phyloP scores from a whole-genome alignment of 2,797 vertebrate species.

The Lateolabrax maculatus region DNA sequence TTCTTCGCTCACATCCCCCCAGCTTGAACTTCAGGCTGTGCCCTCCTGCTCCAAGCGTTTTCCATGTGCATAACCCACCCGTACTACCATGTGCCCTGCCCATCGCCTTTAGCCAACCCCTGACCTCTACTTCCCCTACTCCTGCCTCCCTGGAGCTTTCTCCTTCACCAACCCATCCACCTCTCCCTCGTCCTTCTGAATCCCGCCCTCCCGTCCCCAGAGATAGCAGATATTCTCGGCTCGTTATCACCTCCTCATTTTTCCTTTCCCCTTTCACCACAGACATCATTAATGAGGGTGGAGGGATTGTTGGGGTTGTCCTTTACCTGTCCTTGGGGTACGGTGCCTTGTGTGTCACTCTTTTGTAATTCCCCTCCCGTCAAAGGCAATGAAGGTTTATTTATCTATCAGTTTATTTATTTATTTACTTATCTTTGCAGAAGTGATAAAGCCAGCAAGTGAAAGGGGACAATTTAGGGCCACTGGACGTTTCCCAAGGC shows the following conservation, averaged over 20 bases:
- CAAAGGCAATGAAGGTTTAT: slow-evolving; percentile 32
- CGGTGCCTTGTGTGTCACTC: slow-evolving; percentile 6
- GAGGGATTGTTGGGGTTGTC: slow-evolving; percentile 48
- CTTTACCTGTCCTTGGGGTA: slow-evolving; percentile 66
- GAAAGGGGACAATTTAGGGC: slow-evolving; percentile 44
- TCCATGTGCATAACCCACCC: slow-evolving; percentile 39
- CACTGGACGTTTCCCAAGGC: slow-evolving; percentile 35
- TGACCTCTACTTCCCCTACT: slow-evolving; percentile 59
- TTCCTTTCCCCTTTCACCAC: slow-evolving; percentile 17
- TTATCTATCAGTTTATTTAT: slow-evolving; percentile 26
- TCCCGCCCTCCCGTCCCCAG: slow-evolving; percentile 29
- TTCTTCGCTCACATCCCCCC: slow-evolving; percentile 23
- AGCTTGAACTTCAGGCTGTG: slow-evolving; percentile 5
- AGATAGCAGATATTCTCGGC: slow-evolving; percentile 59
- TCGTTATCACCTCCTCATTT: slow-evolving; percentile 32
- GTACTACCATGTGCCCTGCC: slow-evolving; percentile 7
- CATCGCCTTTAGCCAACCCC: slow-evolving; percentile 29
- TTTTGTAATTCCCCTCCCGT: slow-evolving; percentile 26
- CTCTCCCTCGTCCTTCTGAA: slow-evolving; percentile 24
- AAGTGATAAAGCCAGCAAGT: slow-evolving; percentile 52
- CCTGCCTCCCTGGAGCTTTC: slow-evolving; percentile 49
- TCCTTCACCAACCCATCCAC: slow-evolving; percentile 23
- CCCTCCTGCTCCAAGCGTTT: slow-evolving; percentile 4
- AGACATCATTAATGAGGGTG: slow-evolving; percentile 39
- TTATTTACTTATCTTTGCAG: slow-evolving; percentile 43